Percentiles rank a stretch among this genome's conserved stretches.
Conservation (phyloP, 2,113 vertebrate species). For the Mobula birostris region DNA sequence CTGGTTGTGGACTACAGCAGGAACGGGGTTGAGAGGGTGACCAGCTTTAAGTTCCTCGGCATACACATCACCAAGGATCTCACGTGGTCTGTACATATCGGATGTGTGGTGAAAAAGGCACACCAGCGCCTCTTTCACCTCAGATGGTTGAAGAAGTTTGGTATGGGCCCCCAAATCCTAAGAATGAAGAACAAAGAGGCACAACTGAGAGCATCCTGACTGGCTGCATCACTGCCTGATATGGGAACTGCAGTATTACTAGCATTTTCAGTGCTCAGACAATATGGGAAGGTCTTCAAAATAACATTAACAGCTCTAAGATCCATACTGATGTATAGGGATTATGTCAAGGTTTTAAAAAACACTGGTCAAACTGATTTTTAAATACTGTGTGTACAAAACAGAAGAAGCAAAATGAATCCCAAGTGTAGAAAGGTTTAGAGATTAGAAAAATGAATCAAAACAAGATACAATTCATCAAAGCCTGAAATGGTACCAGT, state of each 20-base stretch:
- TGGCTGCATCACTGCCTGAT: too few species aligned
- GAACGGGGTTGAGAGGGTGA: too few species aligned
- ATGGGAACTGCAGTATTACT: background rate
- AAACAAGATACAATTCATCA: background rate
- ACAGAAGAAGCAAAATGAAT: background rate
- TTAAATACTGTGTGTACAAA: background rate
- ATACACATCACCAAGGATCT: too few species aligned
- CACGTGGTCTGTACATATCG: too few species aligned
- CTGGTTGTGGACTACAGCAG: too few species aligned
- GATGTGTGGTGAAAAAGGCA: too few species aligned
- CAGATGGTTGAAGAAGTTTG: too few species aligned
- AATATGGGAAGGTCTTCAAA: background rate
- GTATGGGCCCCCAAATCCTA: too few species aligned
- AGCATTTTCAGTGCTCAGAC: background rate
- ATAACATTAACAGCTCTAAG: background rate
- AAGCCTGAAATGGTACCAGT: background rate
- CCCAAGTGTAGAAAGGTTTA: background rate
- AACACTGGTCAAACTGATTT: background rate
- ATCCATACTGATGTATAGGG: background rate
- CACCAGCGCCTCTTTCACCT: too few species aligned
- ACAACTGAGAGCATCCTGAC: too few species aligned
- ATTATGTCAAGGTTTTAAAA: background rate
- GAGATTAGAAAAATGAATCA: background rate
- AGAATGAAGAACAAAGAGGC: too few species aligned
- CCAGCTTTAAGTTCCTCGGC: too few species aligned